Conservation (phyloP, 2,797 vertebrate species). For the Australoheros facetus region DNA sequence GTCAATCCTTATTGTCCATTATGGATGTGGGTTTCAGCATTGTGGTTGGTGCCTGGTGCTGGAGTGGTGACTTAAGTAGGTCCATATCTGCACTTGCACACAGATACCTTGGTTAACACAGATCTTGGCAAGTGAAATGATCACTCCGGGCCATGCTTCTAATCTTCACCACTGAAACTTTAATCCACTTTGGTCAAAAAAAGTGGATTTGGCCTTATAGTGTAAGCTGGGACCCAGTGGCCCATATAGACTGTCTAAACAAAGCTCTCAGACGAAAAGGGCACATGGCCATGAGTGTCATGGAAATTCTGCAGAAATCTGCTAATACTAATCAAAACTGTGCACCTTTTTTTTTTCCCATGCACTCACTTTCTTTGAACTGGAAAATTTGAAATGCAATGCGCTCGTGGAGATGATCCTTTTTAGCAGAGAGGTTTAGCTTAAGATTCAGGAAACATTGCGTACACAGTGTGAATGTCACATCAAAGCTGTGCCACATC, state of each 20-base stretch:
- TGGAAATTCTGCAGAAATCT: neutral
- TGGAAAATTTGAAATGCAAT: neutral
- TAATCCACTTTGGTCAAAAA: slow-evolving; percentile 72
- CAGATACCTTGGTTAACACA: slow-evolving; percentile 11
- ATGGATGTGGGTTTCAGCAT: slow-evolving; percentile 28
- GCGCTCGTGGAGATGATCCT: neutral
- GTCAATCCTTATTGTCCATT: slow-evolving; percentile 24
- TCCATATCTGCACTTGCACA: slow-evolving; percentile 10
- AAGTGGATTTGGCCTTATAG: slow-evolving; percentile 59
- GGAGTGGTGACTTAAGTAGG: slow-evolving; percentile 8
- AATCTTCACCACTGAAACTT: slow-evolving; percentile 56
- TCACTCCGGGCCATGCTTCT: slow-evolving; percentile 59
- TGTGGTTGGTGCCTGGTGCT: slow-evolving; percentile 5
- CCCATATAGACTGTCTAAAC: slow-evolving; percentile 47
- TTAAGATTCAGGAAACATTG: neutral
- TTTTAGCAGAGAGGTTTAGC: slow-evolving; percentile 1
- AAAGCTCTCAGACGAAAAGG: slow-evolving; percentile 16
- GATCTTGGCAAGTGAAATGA: slow-evolving; percentile 40
- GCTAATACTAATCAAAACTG: neutral
- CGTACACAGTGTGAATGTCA: slow-evolving; percentile 7
- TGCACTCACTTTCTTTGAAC: neutral
- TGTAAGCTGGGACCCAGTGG: slow-evolving; percentile 35
- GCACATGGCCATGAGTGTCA: neutral
- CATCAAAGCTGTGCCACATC: neutral
- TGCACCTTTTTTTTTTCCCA: neutral